Evolutionary conservation across 2,888 invertebrate species (phyloP), one percentile per base, ranked within the genome.

Genomic region (Invenusta paracnida): DNA sequence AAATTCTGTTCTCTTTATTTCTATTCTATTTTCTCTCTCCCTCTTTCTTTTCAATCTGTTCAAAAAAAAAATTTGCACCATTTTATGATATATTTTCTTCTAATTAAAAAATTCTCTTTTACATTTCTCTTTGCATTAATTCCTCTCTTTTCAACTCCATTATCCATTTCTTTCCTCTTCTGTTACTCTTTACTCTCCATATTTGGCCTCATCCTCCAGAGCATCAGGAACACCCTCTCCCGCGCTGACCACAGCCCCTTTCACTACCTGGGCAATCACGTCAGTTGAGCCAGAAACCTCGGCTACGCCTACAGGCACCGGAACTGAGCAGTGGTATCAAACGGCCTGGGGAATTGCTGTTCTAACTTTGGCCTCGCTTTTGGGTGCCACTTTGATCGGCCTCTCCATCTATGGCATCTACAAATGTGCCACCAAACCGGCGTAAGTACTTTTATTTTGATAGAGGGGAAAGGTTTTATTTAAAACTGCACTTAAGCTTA

Each of bases 271-370:
- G 73, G 5, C 73, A 73, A 73, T 73, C 11, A 73, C 23, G 2
- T 73, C 73, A 2, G 73, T 73, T 13, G 17, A 13, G 5, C 73
- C 73, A 2, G 73, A 73, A 73, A 73, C 73, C 17, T 2, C 11
- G 11, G 0, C 83, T 0, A 66, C 31, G 2, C 0, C 28, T 17
- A 1, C 28, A 23, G 27, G 30, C n/a, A 48, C 30, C 1, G 29
- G 30, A 11, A 1, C 23, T 17, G 13, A 5, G 11, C 83, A 0
- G 0, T 83, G 83, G 83, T 83, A 29, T 27, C 83, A 83, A 66
- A 27, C n/a, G 83, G 30, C 83, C 13, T 83, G 83, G 83, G 83
- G 83, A 5, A 83, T 83, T 66, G 83, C 83, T 17, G 66, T 83
- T 23, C 25, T 83, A 48, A 27, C 66, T 2, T 29, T 83, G 48